Base-by-base conservation (phyloP, 2,888 invertebrate species). In the Dynastes tityus region DNA sequence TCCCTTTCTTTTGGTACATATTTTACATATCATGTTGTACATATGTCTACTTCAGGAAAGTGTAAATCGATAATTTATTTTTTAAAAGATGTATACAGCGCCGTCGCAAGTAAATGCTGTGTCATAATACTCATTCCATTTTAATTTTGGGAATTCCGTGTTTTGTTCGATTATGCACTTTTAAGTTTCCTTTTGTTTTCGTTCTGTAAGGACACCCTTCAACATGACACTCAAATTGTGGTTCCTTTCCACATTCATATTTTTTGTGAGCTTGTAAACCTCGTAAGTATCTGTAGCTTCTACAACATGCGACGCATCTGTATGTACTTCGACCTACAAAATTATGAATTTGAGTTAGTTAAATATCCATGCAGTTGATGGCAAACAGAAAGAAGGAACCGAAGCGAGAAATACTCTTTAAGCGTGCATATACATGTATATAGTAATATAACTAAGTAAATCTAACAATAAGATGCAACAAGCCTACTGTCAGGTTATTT, bases 211-310 rank as follows among this genome's bases (percentile, higher is more conserved):
- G n/a, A 70, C 84, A 84, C 11, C 76, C 74, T 45, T 67, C 55
- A 32, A 81, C 51, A 22, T 78, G 77, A 64, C 84, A 84, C 32
- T 64, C n/a, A 76, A 82, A 83, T 22, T 77, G 71, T n/a, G 83
- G 83, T 29, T 81, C 81, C 27, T 80, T 80, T 27, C 81, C 80
- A 55, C 83, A 83, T 81, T 83, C 83, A 64, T 79, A 81, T 55
- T 61, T 79, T 45, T 79, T 55, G 76, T 83, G 82, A 32, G 76
- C 78, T 68, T 64, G 79, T 70, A 82, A 65, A 63, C 80, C 78
- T 29, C 67, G 79, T 68, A 63, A 65, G 27, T 79, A 79, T 49
- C 77, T 79, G 68, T 77, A 83, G 11, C 37, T 82, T 80, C 68
- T 80, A 75, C 37, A 49, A 70, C 79, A 84, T 51, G 8, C 81